Evolutionary conservation across 2,113 vertebrate genomes (phyloP), one percentile per base, ranked within the genome.

Genomic region (Motacilla tschutschensis): DNA sequence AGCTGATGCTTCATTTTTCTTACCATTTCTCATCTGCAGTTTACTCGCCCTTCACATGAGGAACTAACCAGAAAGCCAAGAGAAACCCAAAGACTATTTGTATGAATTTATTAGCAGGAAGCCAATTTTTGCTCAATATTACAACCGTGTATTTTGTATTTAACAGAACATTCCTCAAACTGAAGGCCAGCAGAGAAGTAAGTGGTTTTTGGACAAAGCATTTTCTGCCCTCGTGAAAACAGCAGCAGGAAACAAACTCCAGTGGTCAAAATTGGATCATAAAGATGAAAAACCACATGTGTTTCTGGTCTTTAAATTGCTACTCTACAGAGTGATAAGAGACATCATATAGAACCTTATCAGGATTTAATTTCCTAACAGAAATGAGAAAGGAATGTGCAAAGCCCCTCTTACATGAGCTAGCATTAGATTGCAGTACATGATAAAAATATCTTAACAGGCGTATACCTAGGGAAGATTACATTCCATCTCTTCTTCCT

Each of bases 311-410:
- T 85, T 76, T 74, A 72, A 93, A 88, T 58, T 92, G 47, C 57
- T 75, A 18, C 54, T 91, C 51, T 26, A n/a, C 47, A 41, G 50
- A 79, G 63, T 14, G 51, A 86, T 91, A 85, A 85, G 47, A 79
- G 25, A 84, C 70, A 80, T 38, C 88, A 48, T 84, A 63, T 28
- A 84, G 85, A 89, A 79, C 22, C 54, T 86, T 85, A 91, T 65
- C 88, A 73, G 83, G 51, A 91, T 88, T 91, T 93, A 78, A 88
- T 88, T 92, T 94, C 75, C 80, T 70, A 86, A 26, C 75, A 70
- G 81, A 92, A 94, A 88, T 59, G 65, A 86, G 84, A 74, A 77
- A 88, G 71, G 55, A 88, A 84, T 25, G 57, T 79, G 64, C 69
- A 93, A 91, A 67, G 53, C 41, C 26, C 33, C 60, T 66, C 62